A percentile compares a stretch with the other conserved stretches of the same genome.
Evolutionary conservation across 2,797 vertebrate species (phyloP).

Genomic region (Circus cinereus): DNA sequence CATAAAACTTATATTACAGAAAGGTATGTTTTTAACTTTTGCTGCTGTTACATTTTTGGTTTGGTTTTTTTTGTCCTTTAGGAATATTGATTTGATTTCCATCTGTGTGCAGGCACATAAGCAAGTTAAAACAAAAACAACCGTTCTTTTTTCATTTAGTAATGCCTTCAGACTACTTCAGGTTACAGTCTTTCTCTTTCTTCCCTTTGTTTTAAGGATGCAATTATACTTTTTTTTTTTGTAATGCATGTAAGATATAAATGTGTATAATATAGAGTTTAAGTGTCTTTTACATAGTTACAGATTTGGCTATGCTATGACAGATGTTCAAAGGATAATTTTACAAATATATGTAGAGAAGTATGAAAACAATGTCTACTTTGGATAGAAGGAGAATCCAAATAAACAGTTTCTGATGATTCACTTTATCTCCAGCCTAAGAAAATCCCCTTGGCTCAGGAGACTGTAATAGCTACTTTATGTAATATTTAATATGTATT

Average conservation of each 20-base stretch:
- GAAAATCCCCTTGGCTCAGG: not conserved
- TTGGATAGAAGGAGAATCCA: not conserved
- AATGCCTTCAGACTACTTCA: not conserved
- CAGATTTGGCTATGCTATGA: not conserved
- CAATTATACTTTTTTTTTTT: not conserved
- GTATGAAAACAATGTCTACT: not conserved
- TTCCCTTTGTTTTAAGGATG: not conserved
- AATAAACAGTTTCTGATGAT: not conserved
- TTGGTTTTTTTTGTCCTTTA: not conserved
- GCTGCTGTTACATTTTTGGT: not conserved
- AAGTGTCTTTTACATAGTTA: not conserved
- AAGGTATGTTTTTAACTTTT: not conserved
- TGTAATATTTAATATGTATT: not conserved
- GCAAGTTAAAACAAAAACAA: not conserved
- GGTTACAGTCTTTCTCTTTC: not conserved
- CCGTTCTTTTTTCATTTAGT: not conserved
- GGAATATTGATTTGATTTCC: not conserved
- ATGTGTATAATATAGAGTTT: not conserved
- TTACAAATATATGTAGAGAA: not conserved
- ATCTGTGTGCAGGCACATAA: not conserved
- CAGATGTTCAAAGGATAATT: not conserved
- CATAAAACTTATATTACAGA: not conserved
- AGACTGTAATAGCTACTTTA: not conserved
- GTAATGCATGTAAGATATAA: not conserved
- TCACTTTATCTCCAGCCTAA: not conserved